A percentile compares a stretch with the other conserved stretches of the same genome.
Conservation (phyloP, 1,140 invertebrate species). For the Drosophila obscura region DNA sequence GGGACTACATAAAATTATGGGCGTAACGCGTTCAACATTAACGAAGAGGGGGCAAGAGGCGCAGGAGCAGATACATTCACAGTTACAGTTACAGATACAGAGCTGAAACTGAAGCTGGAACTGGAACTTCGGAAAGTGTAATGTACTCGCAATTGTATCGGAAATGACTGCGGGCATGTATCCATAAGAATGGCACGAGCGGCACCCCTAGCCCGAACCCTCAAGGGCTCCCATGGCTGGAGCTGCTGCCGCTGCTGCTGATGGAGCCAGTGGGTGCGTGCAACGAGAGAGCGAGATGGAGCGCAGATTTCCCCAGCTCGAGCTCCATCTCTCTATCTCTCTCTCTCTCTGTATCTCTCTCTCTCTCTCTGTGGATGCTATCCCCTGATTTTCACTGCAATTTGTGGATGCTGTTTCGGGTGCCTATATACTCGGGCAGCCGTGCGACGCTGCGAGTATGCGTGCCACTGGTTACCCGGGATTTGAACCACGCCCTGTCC, state of each 20-base stretch:
- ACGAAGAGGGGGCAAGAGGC: constrained; percentile 10
- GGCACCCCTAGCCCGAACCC: neutral
- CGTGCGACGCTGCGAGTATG: constrained; percentile 1
- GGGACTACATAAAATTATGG: constrained; percentile 16
- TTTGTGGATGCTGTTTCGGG: constrained; percentile 64
- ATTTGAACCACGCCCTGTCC: constrained; percentile 79
- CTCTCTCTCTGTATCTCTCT: neutral
- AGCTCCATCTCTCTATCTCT: constrained; percentile 5
- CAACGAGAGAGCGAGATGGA: constrained; percentile 17
- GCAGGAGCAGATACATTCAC: constrained; percentile 29
- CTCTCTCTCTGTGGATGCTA: constrained; percentile 50
- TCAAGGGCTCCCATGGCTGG: too few species aligned
- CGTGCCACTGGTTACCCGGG: constrained; percentile 66
- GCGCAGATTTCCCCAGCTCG: constrained; percentile 30
- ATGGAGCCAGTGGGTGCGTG: constrained; percentile 3
- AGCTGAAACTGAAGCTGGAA: constrained; percentile 17
- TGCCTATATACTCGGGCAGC: neutral
- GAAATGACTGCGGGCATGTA: constrained; percentile 24
- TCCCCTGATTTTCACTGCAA: constrained; percentile 56
- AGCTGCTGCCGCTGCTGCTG: too few species aligned
- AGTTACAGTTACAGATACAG: constrained; percentile 29
- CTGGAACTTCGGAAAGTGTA: constrained; percentile 9
- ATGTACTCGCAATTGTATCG: constrained; percentile 36
- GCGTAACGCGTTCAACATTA: neutral
- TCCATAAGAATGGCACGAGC: constrained; percentile 1